Percentiles rank a stretch among this genome's conserved stretches.
These are phyloP conservation scores for Chiloscyllium punctatum DNA, from an alignment of 2,797 vertebrate genomes.

Conservation along the genomic window DNA sequence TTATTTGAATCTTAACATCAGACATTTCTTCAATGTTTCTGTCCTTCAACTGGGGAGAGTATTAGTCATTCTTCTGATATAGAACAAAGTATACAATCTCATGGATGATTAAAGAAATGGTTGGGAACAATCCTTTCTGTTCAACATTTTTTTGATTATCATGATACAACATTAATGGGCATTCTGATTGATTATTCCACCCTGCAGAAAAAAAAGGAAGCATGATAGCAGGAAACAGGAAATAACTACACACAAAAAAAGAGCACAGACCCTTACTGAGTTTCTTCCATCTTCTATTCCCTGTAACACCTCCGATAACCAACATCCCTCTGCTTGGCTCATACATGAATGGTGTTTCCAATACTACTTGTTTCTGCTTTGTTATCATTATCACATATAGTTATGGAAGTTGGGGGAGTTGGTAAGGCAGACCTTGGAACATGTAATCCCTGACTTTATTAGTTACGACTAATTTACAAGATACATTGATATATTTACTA, in stretches of 20 bases:
- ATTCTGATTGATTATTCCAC: constrained; percentile 7
- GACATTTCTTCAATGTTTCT: neutral
- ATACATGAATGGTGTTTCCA: neutral
- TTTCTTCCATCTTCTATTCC: neutral
- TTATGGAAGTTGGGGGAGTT: neutral
- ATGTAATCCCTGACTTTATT: neutral
- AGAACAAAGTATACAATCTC: too few species aligned
- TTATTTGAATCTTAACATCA: neutral
- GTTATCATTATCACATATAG: neutral
- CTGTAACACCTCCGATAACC: neutral
- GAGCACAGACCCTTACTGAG: neutral
- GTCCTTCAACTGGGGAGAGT: neutral
- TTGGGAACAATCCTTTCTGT: neutral
- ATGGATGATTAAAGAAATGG: neutral
- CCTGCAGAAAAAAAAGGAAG: constrained; percentile 17
- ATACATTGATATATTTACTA: neutral
- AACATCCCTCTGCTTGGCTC: neutral
- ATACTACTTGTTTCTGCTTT: neutral
- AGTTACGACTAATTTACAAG: neutral
- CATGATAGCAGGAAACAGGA: neutral
- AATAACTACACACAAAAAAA: neutral
- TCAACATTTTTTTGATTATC: neutral
- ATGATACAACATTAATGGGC: neutral
- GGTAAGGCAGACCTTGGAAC: neutral
- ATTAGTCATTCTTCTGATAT: too few species aligned